Conservation (phyloP, 2,113 vertebrate species). For the Scomber scombrus region DNA sequence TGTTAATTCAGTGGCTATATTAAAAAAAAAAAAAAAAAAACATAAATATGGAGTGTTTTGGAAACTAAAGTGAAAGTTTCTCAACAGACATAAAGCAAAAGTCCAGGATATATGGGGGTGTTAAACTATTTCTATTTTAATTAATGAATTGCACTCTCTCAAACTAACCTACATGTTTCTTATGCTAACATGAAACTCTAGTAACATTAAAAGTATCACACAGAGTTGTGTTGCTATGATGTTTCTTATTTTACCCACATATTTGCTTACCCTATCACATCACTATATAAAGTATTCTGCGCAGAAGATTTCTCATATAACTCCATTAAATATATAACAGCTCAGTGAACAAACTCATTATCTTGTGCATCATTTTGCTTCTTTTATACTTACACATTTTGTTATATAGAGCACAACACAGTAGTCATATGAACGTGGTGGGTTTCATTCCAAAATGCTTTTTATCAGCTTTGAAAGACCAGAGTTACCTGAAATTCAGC, state of each 20-base stretch:
- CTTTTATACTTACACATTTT: neutral
- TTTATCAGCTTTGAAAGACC: too few relatives aligned
- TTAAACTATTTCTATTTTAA: neutral
- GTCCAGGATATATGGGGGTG: neutral
- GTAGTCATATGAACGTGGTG: neutral
- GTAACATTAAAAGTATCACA: neutral
- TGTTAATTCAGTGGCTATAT: slow-evolving; percentile 1
- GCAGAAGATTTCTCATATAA: neutral
- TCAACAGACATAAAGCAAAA: neutral
- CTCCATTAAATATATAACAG: neutral
- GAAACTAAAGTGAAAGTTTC: neutral
- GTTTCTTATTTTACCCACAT: neutral
- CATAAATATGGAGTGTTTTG: neutral
- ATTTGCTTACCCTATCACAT: neutral
- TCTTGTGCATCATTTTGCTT: neutral
- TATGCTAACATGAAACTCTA: neutral
- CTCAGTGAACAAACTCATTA: slow-evolving; percentile 6
- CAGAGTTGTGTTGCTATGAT: too few relatives aligned
- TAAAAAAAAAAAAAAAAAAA: neutral
- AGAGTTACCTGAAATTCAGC: neutral
- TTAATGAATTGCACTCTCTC: neutral
- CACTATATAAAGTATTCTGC: neutral
- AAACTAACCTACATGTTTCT: neutral
- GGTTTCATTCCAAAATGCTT: neutral
- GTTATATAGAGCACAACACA: neutral